Base-by-base conservation (phyloP, 1,140 invertebrate species). In the Micrasema minimum region DNA sequence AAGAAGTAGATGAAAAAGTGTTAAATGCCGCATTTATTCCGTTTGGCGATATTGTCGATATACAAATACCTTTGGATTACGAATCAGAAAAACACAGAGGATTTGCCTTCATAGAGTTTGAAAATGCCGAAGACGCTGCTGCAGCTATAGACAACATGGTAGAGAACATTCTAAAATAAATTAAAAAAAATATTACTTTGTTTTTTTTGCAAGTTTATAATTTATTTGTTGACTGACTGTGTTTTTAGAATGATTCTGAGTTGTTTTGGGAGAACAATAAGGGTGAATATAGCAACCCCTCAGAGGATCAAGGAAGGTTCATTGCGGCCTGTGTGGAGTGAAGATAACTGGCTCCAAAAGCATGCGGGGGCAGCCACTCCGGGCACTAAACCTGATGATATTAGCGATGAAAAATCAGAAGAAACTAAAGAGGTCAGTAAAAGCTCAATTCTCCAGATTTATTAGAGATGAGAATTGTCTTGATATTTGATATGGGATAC, bases 121-220 rank as follows among this genome's bases (percentile, higher is more conserved):
- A 99, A 86, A 88, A 88, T 72, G 88, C 90, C 7, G 92, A 96
- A 87, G 97, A 99, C 91, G 97, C 97, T 53, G 91, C 94, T 16
- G 93, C 96, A 57, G 97, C 98, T 35, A 99, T 99, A 79, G 98
- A 99, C 85, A 99, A 99, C 79, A 99, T 99, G 97, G 95, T 96
- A 87, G 78, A 67, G 11, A 57, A 7, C 23, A n/a, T 59, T 22
- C 7, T 2, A 67, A 53, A 4, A 14, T 23, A 20, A 5, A n/a
- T 23, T 18, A 18, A 51, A 23, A 2, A n/a, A n/a, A n/a, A n/a
- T n/a, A n/a, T n/a, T n/a, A n/a, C n/a, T n/a, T n/a, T n/a, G n/a
- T n/a, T n/a, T 31, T 31, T 31, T 7, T 31, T 31, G 26, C 7
- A 7, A 31, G 26, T 2, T 31, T 31, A 31, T 31, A n/a, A n/a